Evolutionary conservation across 2,888 invertebrate genomes (phyloP), one percentile per base, ranked within the genome.

Genomic region (Plebejus anna): DNA sequence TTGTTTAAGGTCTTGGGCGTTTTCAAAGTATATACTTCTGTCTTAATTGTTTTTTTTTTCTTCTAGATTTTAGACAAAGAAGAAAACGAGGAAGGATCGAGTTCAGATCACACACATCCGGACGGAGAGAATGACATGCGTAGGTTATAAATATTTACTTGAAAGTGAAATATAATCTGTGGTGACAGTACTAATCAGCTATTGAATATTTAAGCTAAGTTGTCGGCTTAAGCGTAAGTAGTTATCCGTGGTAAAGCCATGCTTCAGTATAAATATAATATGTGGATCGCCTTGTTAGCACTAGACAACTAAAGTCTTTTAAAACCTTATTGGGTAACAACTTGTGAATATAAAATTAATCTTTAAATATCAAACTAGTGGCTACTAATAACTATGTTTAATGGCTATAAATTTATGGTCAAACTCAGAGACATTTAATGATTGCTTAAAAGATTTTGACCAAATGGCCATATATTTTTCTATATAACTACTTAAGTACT

Each of bases 61-160:
- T 81, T 81, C 13, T 80, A 94, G 94, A 90, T 94, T 80, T 86
- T 94, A 87, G 94, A 94, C 80, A 94, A 94, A 86, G 94, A 94
- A 84, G 94, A 94, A 80, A 89, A 88, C 0, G 94, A 94, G 38
- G 94, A 94, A 82, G 91, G 88, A 4, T 89, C 91, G 11, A 88
- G 88, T 32, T 90, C 91, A 13, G 94, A 94, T 55, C 89, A 94
- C 82, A 90, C 88, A 81, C 92, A 94, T 84, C 89, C 87, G 76
- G 92, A 93, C 36, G 92, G 91, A 81, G 94, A 94, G 81, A 89
- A 92, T 85, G 92, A 94, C 79, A 83, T 84, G 77, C 91, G 93
- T 92, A 83, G 81, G 90, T 83, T 66, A 70, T 76, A 11, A 57
- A 61, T 73, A 73, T 55, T 73, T 73, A 73, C 51, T 55, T 72